Conservation (phyloP, 1,140 invertebrate genomes). For the Hydropsyche tenuis region DNA sequence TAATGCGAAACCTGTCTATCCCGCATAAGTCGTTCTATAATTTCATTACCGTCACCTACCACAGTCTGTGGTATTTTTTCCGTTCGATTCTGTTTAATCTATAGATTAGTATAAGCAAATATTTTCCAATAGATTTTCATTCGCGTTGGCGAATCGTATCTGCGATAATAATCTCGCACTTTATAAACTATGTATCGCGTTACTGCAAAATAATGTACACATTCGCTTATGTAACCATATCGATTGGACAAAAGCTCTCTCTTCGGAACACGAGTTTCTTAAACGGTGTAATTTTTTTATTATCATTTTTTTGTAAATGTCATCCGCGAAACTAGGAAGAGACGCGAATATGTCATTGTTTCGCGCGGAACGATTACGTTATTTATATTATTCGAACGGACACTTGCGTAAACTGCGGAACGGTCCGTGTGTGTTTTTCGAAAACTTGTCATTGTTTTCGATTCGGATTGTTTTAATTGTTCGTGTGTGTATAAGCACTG, state of each 20-base stretch:
- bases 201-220: neutral
- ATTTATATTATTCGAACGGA: conserved; percentile 10
- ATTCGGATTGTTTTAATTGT: conserved; percentile 31
- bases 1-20: conserved; percentile 7
- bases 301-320: neutral
- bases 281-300: too few species aligned
- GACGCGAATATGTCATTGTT: conserved; percentile 36
- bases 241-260: neutral
- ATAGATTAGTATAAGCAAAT: neutral
- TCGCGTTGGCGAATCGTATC: conserved; percentile 5
- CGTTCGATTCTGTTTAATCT: too few species aligned
- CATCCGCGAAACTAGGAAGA: conserved; percentile 9
- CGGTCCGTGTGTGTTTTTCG: neutral
- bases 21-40: too few species aligned
- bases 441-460: conserved; percentile 34
- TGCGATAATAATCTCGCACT: conserved; percentile 1
- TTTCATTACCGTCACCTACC: too few species aligned
- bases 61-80: too few species aligned
- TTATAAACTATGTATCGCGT: neutral
- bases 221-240: neutral
- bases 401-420: conserved; percentile 33
- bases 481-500: neutral
- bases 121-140: conserved; percentile 8
- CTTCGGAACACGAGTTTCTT: neutral
- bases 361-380: conserved; percentile 29